Evolutionary conservation across 2,113 vertebrate species (phyloP).

Genomic region (Indri indri): DNA sequence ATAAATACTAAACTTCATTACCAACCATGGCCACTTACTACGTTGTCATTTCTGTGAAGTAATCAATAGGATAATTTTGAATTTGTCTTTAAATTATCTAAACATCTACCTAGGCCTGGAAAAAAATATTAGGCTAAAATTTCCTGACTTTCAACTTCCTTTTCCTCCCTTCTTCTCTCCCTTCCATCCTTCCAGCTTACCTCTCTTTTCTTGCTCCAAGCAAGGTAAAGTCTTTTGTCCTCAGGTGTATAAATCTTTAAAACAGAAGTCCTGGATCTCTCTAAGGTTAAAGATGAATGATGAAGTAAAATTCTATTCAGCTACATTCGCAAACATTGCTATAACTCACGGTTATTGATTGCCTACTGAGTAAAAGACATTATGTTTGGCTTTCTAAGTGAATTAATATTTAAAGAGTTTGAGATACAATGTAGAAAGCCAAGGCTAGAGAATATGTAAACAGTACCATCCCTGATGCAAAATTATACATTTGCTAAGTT

Average conservation of each 20-base stretch:
- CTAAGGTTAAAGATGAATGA: slow-evolving; percentile 20
- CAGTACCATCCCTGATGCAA: not conserved
- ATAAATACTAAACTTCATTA: not conserved
- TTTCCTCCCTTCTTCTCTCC: not conserved
- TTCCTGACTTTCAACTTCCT: not conserved
- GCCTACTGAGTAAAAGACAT: slow-evolving; percentile 41
- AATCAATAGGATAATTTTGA: not conserved
- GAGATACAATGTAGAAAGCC: slow-evolving; percentile 18
- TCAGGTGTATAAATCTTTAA: not conserved
- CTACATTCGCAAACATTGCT: slow-evolving; percentile 32
- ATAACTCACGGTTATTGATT: slow-evolving; percentile 58
- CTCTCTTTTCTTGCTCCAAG: not conserved
- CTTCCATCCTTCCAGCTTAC: not conserved
- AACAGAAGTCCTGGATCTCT: not conserved
- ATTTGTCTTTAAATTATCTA: not conserved
- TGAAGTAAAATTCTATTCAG: not conserved
- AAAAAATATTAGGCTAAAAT: not conserved
- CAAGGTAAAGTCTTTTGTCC: not conserved
- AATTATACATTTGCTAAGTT: slow-evolving; percentile 35
- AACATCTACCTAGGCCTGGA: not conserved
- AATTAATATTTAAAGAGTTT: slow-evolving; percentile 69
- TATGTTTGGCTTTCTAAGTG: slow-evolving; percentile 48
- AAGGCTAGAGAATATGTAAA: slow-evolving; percentile 37
- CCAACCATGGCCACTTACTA: not conserved
- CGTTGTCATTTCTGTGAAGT: not conserved